Evolutionary conservation across 2,113 vertebrate species (phyloP), one percentile per base, ranked within the genome.

Genomic region (Bubo blakistoni): DNA sequence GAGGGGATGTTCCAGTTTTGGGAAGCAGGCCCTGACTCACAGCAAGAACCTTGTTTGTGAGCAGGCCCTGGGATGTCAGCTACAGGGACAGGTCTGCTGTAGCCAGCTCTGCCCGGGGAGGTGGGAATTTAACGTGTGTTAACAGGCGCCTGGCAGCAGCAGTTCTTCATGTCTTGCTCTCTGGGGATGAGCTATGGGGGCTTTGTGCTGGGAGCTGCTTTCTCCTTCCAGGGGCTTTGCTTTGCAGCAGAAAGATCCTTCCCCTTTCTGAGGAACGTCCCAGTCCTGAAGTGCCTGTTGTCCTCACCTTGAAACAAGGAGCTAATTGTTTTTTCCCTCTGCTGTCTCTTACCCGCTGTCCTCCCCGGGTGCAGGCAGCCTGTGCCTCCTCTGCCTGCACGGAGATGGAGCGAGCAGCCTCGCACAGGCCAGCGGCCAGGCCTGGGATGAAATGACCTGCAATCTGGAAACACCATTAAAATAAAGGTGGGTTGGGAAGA

Each of bases 281-380:
- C 46, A 6, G 13, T 38, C 30, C 46, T 0, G 0, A 57, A 66
- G 11, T 0, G 2, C 16, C 34, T 25, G 3, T 20, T 70, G 38
- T 86, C 42, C 47, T 70, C 3, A 5, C 47, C 51, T 58, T 62
- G 18, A 71, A 91, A 88, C 36, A 84, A 63, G 49, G 59, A 88
- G 20, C 9, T 83, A 16, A n/a, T 55, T 66, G 30, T 40, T 92
- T 94, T 71, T 83, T 51, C 40, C 32, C 40, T 11, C 29, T 46
- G 38, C 6, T 62, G 34, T 36, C 40, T 69, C 85, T 86, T 76
- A 46, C 30, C 58, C 29, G 51, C 21, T 0, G 0, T 25, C 46
- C 18, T 69, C 46, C 47, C 46, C 0, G 0, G 36, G 9, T 3
- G 2, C 34, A 17, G 57, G 47, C 62, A 92, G 34, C 30, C n/a